phyloP scores from a whole-genome alignment of 37 sponge, comb jelly and placozoan genomes.

The Geodia barretti region DNA sequence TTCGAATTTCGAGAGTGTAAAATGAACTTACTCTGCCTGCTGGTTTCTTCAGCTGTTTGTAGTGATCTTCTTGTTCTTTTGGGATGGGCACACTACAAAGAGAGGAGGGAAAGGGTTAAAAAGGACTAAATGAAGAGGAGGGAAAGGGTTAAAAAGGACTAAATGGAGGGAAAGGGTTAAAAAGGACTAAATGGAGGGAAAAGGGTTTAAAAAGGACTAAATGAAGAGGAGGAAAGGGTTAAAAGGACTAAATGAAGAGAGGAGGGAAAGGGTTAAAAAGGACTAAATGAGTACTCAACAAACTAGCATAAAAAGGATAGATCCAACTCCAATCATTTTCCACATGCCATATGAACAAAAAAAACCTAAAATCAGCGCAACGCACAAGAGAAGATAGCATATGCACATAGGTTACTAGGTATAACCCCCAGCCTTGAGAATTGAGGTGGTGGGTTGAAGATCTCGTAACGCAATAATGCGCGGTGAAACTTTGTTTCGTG shows the following conservation, averaged over 20 bases:
- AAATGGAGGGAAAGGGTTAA: neutral
- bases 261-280: neutral
- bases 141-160: neutral
- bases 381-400: too few relatives aligned
- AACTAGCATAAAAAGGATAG: neutral
- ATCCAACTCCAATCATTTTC: too few relatives aligned
- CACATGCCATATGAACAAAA: too few relatives aligned
- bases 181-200: slow-evolving; percentile 9
- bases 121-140: neutral
- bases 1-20: too few relatives aligned
- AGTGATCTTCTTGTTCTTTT: neutral
- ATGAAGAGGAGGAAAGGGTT: slow-evolving; percentile 8
- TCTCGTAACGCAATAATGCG: too few relatives aligned
- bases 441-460: too few relatives aligned
- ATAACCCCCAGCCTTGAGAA: too few relatives aligned
- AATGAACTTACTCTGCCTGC: neutral
- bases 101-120: neutral
- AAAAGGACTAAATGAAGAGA: neutral
- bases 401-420: too few relatives aligned
- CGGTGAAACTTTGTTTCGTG: too few relatives aligned
- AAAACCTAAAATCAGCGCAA: too few relatives aligned
- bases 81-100: neutral
- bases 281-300: neutral
- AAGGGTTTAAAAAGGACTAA: neutral
- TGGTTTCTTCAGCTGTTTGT: neutral